phyloP scores from a whole-genome alignment of 2,888 invertebrate genomes.

The Polietes domitor region DNA sequence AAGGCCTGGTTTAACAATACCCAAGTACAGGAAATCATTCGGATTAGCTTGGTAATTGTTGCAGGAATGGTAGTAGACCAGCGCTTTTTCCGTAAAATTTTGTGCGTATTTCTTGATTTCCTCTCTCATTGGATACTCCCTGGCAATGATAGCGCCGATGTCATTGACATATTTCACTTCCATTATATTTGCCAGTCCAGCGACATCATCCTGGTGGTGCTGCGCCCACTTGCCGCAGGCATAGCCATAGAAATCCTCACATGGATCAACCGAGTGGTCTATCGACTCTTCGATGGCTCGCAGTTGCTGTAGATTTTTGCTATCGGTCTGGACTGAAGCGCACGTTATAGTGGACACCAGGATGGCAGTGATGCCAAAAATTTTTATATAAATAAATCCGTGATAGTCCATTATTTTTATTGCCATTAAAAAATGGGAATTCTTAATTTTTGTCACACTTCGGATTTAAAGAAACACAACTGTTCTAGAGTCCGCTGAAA shows the following conservation, averaged over 20 bases:
- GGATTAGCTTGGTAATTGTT: conserved; percentile 50
- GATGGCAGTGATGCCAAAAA: no score
- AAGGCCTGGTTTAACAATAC: conserved; percentile 70
- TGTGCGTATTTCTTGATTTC: no score
- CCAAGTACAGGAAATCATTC: conserved; percentile 68
- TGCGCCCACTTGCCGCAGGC: conserved; percentile 93
- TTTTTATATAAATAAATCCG: no score
- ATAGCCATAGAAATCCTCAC: conserved; percentile 91
- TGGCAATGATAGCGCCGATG: neutral
- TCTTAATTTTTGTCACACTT: no score
- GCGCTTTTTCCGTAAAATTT: conserved; percentile 62
- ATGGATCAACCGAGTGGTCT: conserved; percentile 88
- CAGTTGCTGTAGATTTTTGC: neutral
- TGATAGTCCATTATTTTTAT: no score
- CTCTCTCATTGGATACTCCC: neutral
- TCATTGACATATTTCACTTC: neutral
- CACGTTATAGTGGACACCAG: no score
- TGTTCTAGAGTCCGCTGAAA: no score
- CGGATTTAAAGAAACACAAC: no score
- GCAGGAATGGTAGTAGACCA: conserved; percentile 72
- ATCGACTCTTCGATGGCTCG: conserved; percentile 86
- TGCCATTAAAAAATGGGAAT: no score
- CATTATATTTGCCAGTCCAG: neutral
- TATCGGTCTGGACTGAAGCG: neutral
- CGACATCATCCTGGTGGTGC: conserved; percentile 81